Percentiles rank a stretch among this genome's conserved stretches.
Evolutionary conservation across 2,888 invertebrate genomes (phyloP).

Genomic region (Phragmatobia fuliginosa): DNA sequence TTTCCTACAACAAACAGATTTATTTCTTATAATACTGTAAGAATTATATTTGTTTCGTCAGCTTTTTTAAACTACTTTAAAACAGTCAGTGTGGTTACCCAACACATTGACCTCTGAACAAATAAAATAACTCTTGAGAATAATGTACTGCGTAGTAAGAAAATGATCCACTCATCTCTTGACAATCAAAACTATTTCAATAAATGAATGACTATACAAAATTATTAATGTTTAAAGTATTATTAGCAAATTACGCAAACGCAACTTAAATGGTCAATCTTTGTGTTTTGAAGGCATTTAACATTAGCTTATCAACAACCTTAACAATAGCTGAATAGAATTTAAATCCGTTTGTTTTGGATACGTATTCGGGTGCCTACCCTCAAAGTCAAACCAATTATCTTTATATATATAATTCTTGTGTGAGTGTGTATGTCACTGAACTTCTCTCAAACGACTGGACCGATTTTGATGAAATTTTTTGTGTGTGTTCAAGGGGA

Average conservation of each 20-base stretch:
- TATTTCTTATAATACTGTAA: not conserved
- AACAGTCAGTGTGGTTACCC: not conserved
- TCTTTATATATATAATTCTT: too few species aligned
- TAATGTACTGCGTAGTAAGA: not conserved
- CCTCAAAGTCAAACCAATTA: not conserved
- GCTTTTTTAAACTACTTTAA: not conserved
- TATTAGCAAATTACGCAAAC: not conserved
- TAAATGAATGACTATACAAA: not conserved
- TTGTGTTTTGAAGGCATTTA: not conserved
- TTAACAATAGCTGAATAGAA: not conserved
- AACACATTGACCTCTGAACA: not conserved
- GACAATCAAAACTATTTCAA: not conserved
- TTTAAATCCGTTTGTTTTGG: not conserved
- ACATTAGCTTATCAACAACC: too few species aligned
- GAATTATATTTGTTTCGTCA: not conserved
- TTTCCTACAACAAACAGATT: not conserved
- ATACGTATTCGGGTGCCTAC: not conserved
- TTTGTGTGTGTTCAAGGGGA: too few species aligned
- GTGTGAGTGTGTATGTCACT: too few species aligned
- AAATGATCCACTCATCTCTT: not conserved
- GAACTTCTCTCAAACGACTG: too few species aligned
- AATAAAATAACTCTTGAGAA: slow-evolving; percentile 1
- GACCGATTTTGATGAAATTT: too few species aligned
- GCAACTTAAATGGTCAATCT: not conserved
- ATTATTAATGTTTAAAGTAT: not conserved